Base-by-base conservation (phyloP, 2,113 vertebrate genomes). In the Anhinga anhinga region DNA sequence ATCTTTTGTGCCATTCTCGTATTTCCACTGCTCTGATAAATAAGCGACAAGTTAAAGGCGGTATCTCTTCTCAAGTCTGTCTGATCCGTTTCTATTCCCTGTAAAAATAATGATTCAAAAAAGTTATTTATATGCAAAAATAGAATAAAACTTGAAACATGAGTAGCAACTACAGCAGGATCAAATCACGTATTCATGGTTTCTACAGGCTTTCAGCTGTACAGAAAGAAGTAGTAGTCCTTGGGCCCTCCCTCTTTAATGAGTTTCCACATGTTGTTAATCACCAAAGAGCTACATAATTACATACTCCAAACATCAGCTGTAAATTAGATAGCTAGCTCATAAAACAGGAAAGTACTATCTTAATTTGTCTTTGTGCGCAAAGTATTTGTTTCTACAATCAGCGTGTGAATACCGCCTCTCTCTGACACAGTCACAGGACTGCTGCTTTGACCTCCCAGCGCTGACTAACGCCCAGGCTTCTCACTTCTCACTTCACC, bases 1-100 rank as follows among this genome's bases (percentile, higher is more conserved):
- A 99, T 95, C 72, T 98, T 98, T 4, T 96, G 98, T 40, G 99
- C 99, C 99, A 99, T 98, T 77, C 98, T 98, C 11, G 66, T 92
- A 79, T 99, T 99, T 34, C 99, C 99, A 16, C 99, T 99, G 96
- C 98, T 98, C 97, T 99, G 99, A 88, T 99, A 99, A 92, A 99
- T 99, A 62, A 99, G 98, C 0, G 99, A 99, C 78, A 99, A 97
- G 96, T 99, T 99, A 97, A 99, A 99, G 94, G 99, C 99, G 44
- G 99, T 98, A 94, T 99, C 99, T 98, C 98, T 98, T 45, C 98
- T 98, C 93, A 99, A 96, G 93, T 99, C 99, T 78, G 99, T 98
- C 94, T 99, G 99, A 87, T 99, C 99, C 1, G 98, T 96, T 27
- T 99, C 98, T 74, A 99, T 99, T 50, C 99, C 99, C 99, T 99